Evolutionary conservation across 2,113 vertebrate genomes (phyloP).

Genomic region (Gymnogyps californianus): DNA sequence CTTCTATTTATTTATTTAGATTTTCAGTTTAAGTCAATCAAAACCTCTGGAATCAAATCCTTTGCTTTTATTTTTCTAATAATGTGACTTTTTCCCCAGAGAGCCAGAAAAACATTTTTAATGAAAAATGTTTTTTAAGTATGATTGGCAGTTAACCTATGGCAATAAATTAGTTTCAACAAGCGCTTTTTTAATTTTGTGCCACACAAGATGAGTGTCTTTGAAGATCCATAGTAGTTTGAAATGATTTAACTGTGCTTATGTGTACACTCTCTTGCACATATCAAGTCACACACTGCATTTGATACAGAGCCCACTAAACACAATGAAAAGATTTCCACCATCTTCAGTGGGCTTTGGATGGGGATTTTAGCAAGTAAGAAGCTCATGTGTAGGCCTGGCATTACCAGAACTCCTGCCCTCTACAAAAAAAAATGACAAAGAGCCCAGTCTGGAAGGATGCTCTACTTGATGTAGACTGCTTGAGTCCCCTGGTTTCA

Average conservation of each 20-base stretch:
- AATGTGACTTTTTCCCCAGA: neutral
- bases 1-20: slow-evolving; percentile 2
- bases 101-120: neutral
- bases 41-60: neutral
- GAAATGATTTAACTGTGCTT: neutral
- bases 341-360: neutral
- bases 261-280: neutral
- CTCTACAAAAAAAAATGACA: neutral
- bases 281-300: neutral
- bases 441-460: neutral
- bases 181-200: neutral
- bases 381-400: neutral
- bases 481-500: neutral
- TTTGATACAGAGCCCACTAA: neutral
- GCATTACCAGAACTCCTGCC: neutral
- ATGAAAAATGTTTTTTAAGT: neutral
- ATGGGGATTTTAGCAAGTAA: neutral
- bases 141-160: slow-evolving; percentile 42
- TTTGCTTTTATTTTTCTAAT: neutral
- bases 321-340: neutral
- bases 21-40: neutral
- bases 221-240: neutral
- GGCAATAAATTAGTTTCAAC: slow-evolving; percentile 18
- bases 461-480: neutral
- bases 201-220: slow-evolving; percentile 18